Evolutionary conservation across 2,113 vertebrate species (phyloP).

Genomic region (Trinectes maculatus): DNA sequence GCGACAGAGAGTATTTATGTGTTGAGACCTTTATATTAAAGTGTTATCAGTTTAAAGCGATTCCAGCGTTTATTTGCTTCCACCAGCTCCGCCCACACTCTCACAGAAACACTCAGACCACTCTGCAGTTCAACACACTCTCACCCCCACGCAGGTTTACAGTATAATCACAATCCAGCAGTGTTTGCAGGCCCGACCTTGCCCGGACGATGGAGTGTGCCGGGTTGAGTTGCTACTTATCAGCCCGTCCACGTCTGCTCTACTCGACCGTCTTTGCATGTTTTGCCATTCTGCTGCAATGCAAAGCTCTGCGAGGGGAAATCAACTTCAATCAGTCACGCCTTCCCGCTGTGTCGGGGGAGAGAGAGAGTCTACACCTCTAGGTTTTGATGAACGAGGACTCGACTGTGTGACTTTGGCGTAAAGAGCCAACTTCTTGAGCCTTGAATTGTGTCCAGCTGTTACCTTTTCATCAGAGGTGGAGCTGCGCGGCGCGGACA

Average conservation of each 20-base stretch:
- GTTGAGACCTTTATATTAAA: constrained; percentile 21
- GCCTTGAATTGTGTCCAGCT: constrained; percentile 38
- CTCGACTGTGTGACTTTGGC: constrained; percentile 47
- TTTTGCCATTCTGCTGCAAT: constrained; percentile 45
- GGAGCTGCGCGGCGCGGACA: constrained; percentile 2
- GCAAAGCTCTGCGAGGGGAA: constrained; percentile 58
- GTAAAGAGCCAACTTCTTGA: constrained; percentile 40
- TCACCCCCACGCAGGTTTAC: constrained; percentile 7
- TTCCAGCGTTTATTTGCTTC: background rate
- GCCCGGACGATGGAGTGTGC: constrained; percentile 1
- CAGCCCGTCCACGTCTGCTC: constrained; percentile 47
- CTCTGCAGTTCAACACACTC: constrained; percentile 25
- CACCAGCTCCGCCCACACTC: background rate
- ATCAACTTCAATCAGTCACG: constrained; percentile 71
- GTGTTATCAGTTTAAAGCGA: constrained; percentile 13
- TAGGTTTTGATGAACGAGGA: constrained; percentile 62
- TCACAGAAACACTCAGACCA: background rate
- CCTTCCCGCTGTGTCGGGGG: constrained; percentile 37
- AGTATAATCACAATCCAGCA: constrained; percentile 24
- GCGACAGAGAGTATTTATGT: too few relatives aligned
- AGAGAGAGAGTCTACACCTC: constrained; percentile 50
- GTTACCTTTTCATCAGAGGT: constrained; percentile 53
- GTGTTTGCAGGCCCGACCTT: constrained; percentile 33
- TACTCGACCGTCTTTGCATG: constrained; percentile 30
- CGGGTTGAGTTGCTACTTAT: constrained; percentile 34